Evolutionary conservation across 2,888 invertebrate species (phyloP).

Genomic region (Tachina grossa): DNA sequence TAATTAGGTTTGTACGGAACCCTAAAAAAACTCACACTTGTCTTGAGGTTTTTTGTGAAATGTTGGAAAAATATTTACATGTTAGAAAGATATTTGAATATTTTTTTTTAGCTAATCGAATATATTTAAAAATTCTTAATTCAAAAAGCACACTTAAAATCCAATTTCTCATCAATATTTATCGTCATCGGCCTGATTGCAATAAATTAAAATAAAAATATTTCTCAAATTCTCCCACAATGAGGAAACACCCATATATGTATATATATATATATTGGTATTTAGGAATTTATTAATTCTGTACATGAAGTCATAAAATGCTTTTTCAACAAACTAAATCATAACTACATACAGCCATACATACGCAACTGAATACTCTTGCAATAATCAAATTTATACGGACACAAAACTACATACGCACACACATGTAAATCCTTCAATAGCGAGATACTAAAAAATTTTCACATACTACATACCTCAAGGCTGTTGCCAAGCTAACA

Average conservation of each 20-base stretch:
- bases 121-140: too few relatives aligned
- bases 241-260: slow-evolving; percentile 42
- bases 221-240: not conserved
- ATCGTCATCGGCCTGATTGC: too few relatives aligned
- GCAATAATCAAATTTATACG: slow-evolving; percentile 12
- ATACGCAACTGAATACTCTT: slow-evolving; percentile 31
- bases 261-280: slow-evolving; percentile 7
- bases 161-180: too few relatives aligned
- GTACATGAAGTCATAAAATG: slow-evolving; percentile 35
- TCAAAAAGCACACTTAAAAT: too few relatives aligned
- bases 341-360: not conserved
- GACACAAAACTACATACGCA: not conserved
- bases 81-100: too few relatives aligned
- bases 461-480: slow-evolving; percentile 77
- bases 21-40: too few relatives aligned
- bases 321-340: slow-evolving; percentile 34
- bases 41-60: too few relatives aligned
- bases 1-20: too few relatives aligned
- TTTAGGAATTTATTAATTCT: slow-evolving; percentile 66
- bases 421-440: not conserved
- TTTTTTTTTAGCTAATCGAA: too few relatives aligned
- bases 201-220: too few relatives aligned
- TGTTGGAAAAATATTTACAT: too few relatives aligned
- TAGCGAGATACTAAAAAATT: not conserved
- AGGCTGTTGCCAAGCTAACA: slow-evolving; percentile 79